phyloP scores from a whole-genome alignment of 2,113 vertebrate genomes.

The Lamprologus speciosus region DNA sequence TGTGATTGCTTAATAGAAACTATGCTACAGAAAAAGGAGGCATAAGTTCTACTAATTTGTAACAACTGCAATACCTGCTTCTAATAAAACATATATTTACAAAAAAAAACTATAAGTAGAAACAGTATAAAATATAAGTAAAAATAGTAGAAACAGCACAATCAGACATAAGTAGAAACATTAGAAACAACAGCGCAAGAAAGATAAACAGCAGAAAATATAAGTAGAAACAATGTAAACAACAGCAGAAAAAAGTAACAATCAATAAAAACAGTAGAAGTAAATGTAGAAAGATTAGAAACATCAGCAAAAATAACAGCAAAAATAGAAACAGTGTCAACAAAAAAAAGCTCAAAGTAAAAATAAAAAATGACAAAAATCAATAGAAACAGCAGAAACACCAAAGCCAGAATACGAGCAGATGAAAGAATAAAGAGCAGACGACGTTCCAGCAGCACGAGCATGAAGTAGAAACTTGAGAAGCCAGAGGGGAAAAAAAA shows the following conservation, averaged over 20 bases:
- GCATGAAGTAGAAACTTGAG: background rate
- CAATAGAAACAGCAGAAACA: background rate
- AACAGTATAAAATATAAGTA: background rate
- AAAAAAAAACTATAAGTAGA: background rate
- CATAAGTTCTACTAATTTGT: too few species aligned
- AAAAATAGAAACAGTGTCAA: background rate
- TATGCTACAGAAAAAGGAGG: too few species aligned
- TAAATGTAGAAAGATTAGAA: fast-evolving
- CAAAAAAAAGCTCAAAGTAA: background rate
- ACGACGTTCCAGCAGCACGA: background rate
- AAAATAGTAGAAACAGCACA: background rate
- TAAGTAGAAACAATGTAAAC: background rate
- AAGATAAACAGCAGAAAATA: background rate
- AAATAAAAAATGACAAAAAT: background rate
- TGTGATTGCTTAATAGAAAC: background rate
- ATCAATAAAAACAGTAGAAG: fast-evolving
- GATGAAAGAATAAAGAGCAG: background rate
- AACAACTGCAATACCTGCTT: too few species aligned
- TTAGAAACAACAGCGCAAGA: background rate
- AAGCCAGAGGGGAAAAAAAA: fast-evolving
- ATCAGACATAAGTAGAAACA: background rate
- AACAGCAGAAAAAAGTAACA: background rate
- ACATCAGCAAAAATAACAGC: fast-evolving
- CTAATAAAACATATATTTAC: too few species aligned
- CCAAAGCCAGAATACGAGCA: background rate